These are phyloP conservation scores for Scaptodrosophila latifasciaeformis DNA, from an alignment of 2,888 invertebrate genomes.

Conservation along the genomic window DNA sequence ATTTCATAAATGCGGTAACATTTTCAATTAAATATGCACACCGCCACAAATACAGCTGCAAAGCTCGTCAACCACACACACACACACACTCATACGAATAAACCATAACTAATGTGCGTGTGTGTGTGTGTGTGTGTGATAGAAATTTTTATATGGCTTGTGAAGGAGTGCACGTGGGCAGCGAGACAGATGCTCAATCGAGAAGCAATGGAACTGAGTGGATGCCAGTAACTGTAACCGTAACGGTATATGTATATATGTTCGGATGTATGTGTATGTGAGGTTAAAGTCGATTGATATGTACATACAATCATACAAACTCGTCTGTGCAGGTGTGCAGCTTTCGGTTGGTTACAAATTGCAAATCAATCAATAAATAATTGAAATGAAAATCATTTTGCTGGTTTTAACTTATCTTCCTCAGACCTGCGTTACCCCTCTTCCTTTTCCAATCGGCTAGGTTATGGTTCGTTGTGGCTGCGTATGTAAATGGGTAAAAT, in stretches of 20 bases:
- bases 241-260: too few species aligned
- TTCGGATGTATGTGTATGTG: conserved; percentile 5
- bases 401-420: conserved; percentile 67
- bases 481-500: conserved; percentile 64
- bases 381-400: conserved; percentile 70
- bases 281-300: conserved; percentile 15
- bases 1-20: conserved; percentile 69
- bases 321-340: conserved; percentile 58
- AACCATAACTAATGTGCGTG: conserved; percentile 12
- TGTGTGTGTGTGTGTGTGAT: neutral
- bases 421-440: neutral
- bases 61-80: conserved; percentile 4
- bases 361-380: conserved; percentile 70
- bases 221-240: too few species aligned
- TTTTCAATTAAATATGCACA: conserved; percentile 69
- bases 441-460: conserved; percentile 13
- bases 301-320: neutral
- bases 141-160: too few species aligned
- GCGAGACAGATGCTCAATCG: neutral
- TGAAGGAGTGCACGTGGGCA: neutral
- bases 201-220: neutral
- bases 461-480: conserved; percentile 49
- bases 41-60: conserved; percentile 58
- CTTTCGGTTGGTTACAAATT: conserved; percentile 70
- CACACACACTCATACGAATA: conserved; percentile 16